Base-by-base conservation (phyloP, 2,797 vertebrate species). In the Hemibagrus guttatus region DNA sequence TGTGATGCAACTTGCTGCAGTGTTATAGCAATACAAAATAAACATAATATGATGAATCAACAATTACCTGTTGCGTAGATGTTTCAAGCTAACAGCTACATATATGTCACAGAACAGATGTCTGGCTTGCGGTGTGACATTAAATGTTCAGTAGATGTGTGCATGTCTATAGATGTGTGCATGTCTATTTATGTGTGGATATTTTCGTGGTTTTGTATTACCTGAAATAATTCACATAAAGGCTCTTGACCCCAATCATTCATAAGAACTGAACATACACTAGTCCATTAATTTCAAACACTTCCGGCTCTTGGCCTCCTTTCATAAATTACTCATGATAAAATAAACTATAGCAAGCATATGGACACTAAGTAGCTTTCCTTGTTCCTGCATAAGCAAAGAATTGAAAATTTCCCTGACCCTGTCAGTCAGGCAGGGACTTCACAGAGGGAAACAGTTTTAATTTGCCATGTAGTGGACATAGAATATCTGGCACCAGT, bases 351-450 rank as follows among this genome's bases (percentile, higher is more conserved):
- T 31, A 63, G 79, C 26, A 83, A 52, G 82, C 88, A 56, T 81
- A 88, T 90, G 89, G 89, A 90, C 91, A 87, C 87, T 91, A 91
- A 95, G 94, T 95, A 92, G 87, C 91, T 95, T 95, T 95, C 92
- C 94, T 94, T 95, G 94, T 95, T 94, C 91, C 90, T 83, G 79
- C 87, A 7, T 52, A 91, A 90, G 91, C 89, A 90, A 86, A 91
- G 87, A 85, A 88, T 86, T 94, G 58, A 93, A 94, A 93, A 81
- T 93, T 92, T 93, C 49, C n/a, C n/a, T n/a, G n/a, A n/a, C n/a
- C n/a, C n/a, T n/a, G n/a, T 31, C 31, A 79, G 54, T 59, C 54
- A 59, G 76, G 28, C 19, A 39, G 11, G 6, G 12, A 26, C 31
- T 39, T 79, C 21, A 42, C 26, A 12, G 23, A n/a, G 21, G 13